A percentile compares a stretch with the other conserved stretches of the same genome.
phyloP scores from a whole-genome alignment of 37 sponge, comb jelly and placozoan species.

The Cliona cf. orientalis region DNA sequence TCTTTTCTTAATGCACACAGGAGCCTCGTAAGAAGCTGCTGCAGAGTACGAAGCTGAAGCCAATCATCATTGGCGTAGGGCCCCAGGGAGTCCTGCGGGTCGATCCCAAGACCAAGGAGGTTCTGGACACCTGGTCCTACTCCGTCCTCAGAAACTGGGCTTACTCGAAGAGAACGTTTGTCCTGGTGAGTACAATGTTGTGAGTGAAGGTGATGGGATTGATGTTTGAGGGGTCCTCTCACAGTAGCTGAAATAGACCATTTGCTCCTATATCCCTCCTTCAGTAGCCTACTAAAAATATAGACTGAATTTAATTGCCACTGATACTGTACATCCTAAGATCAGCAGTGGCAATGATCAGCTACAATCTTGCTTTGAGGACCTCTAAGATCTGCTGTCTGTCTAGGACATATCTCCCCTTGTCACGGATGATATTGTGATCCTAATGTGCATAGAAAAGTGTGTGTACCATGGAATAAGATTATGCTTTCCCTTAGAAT shows the following conservation, averaged over 20 bases:
- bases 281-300: neutral
- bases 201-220: no score
- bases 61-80: slow-evolving; percentile 49
- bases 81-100: slow-evolving; percentile 42
- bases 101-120: slow-evolving; percentile 72
- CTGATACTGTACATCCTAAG: neutral
- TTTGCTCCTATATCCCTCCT: slow-evolving; percentile 1
- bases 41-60: slow-evolving; percentile 74
- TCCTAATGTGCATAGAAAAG: no score
- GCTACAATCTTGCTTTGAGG: neutral
- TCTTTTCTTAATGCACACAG: slow-evolving; percentile 20
- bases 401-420: no score
- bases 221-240: slow-evolving; percentile 1
- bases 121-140: slow-evolving; percentile 73
- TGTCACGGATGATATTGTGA: no score
- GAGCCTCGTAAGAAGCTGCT: slow-evolving; percentile 71
- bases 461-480: no score
- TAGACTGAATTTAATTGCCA: neutral
- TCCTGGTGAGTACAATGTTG: slow-evolving; percentile 61
- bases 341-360: neutral
- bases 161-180: slow-evolving; percentile 64
- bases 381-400: neutral
- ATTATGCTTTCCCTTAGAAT: no score
- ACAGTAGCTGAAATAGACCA: no score
- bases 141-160: slow-evolving; percentile 83